A percentile compares a stretch with the other conserved stretches of the same genome.
phyloP scores from a whole-genome alignment of 2,113 vertebrate species.

The Accipiter virgatus region DNA sequence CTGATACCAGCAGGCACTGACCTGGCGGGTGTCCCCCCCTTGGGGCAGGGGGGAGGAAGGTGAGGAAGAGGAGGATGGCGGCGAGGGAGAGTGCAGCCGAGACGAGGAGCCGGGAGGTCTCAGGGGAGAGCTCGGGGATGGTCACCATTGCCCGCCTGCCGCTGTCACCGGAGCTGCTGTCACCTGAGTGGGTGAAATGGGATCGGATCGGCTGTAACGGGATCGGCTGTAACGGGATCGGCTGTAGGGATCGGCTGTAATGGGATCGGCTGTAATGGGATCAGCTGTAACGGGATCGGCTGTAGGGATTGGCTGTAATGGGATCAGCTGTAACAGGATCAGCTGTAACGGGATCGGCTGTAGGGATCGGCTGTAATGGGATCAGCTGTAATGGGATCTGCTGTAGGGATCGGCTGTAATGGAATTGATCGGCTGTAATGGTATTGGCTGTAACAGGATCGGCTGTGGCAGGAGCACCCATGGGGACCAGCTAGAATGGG shows the following conservation, averaged over 20 bases:
- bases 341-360: background rate
- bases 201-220: fast-evolving
- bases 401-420: fast-evolving
- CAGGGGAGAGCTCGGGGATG: background rate
- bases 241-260: background rate
- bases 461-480: background rate
- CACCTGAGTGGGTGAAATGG: background rate
- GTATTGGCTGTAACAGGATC: fast-evolving
- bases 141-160: background rate
- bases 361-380: too few relatives aligned
- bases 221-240: fast-evolving
- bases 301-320: background rate
- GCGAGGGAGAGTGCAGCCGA: conserved; percentile 28
- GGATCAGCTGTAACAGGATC: fast-evolving
- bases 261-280: fast-evolving
- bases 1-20: background rate
- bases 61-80: conserved; percentile 31
- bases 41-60: background rate
- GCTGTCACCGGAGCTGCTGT: background rate
- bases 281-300: fast-evolving
- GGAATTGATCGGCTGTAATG: too few relatives aligned
- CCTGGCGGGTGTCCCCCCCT: background rate
- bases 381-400: background rate
- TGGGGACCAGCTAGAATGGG: fast-evolving
- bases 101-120: conserved; percentile 23